Percentiles rank a stretch among this genome's conserved stretches.
Conservation (phyloP, 2,888 invertebrate species). For the Lampropteryx suffumata region DNA sequence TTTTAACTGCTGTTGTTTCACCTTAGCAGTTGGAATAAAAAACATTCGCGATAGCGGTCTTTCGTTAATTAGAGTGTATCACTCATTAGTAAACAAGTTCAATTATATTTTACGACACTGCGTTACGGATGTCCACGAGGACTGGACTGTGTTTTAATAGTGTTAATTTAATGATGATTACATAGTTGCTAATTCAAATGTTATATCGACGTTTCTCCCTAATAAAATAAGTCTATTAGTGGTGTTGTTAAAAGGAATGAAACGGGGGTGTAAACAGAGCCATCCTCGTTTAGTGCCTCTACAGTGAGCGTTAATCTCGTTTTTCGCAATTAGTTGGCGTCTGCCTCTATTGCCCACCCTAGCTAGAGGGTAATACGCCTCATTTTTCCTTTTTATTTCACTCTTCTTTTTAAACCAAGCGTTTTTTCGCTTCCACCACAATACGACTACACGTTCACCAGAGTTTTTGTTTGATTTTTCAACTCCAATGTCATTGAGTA, state of each 20-base stretch:
- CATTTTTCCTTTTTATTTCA: slow-evolving; percentile 57
- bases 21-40: not conserved
- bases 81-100: slow-evolving; percentile 29
- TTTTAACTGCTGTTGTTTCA: not conserved
- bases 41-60: not conserved
- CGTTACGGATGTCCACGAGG: slow-evolving; percentile 24
- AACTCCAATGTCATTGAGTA: slow-evolving; percentile 38
- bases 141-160: slow-evolving; percentile 37
- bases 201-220: slow-evolving; percentile 61
- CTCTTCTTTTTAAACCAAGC: slow-evolving; percentile 54
- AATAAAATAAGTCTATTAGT: slow-evolving; percentile 74
- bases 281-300: slow-evolving; percentile 68
- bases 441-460: slow-evolving; percentile 42
- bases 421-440: slow-evolving; percentile 50
- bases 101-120: slow-evolving; percentile 27
- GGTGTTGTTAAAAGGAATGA: slow-evolving; percentile 68
- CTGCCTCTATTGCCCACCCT: slow-evolving; percentile 63
- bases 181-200: slow-evolving; percentile 63
- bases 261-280: slow-evolving; percentile 64
- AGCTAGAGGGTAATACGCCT: slow-evolving; percentile 57
- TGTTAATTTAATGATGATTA: slow-evolving; percentile 66
- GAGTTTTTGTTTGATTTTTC: slow-evolving; percentile 44
- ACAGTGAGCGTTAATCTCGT: slow-evolving; percentile 76
- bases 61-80: slow-evolving; percentile 18
- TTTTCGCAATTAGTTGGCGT: slow-evolving; percentile 76